Percentiles rank a stretch among this genome's conserved stretches.
Conservation (phyloP, 1,140 invertebrate genomes). For the Drosophila orosa region DNA sequence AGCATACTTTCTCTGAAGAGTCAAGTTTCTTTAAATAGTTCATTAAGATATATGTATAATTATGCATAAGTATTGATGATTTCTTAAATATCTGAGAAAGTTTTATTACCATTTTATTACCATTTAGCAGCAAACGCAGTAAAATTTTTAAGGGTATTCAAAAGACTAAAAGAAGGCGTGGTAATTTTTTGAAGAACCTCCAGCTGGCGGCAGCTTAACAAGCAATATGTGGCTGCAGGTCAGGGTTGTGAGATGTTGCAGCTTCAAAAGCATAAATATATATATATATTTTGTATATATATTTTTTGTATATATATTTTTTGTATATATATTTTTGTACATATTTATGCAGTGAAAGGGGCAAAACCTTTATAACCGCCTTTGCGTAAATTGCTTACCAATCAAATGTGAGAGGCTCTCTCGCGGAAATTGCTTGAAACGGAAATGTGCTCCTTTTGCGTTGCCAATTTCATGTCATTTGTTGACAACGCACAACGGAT, state of each 20-base stretch:
- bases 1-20: no score
- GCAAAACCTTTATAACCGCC: constrained; percentile 2
- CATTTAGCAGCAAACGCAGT: not conserved
- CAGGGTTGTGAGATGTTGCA: constrained; percentile 50
- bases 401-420: constrained; percentile 72
- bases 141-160: not conserved
- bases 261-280: not conserved
- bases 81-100: not conserved
- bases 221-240: constrained; percentile 78
- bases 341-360: not conserved
- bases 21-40: not conserved
- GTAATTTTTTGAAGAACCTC: constrained; percentile 11
- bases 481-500: constrained; percentile 77
- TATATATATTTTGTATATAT: not conserved
- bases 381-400: constrained; percentile 76
- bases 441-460: constrained; percentile 71
- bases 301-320: not conserved
- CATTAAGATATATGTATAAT: not conserved
- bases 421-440: constrained; percentile 81
- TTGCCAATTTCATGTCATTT: constrained; percentile 78
- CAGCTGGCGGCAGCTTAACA: constrained; percentile 37
- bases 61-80: not conserved
- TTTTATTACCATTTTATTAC: not conserved
- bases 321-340: not conserved
- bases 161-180: not conserved